phyloP scores from a whole-genome alignment of 2,888 invertebrate species.

The Drosophila barbarae region DNA sequence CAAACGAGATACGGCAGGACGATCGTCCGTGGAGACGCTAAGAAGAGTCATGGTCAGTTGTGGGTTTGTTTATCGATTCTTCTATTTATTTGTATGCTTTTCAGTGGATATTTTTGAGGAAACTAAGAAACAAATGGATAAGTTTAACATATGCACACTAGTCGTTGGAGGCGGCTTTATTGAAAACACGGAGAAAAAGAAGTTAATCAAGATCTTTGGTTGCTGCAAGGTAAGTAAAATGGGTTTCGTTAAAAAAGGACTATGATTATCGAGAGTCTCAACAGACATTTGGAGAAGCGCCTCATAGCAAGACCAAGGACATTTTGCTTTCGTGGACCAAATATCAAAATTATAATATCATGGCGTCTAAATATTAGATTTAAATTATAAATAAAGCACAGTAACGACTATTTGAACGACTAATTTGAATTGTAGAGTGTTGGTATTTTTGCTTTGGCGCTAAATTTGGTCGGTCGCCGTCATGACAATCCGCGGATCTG shows the following conservation, averaged over 20 bases:
- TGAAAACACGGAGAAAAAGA: constrained; percentile 3
- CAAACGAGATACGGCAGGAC: constrained; percentile 20
- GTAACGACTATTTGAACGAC: neutral
- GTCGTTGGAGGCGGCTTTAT: constrained; percentile 27
- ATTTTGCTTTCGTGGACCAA: constrained; percentile 30
- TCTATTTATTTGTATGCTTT: neutral
- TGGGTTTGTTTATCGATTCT: neutral
- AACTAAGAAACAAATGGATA: constrained; percentile 15
- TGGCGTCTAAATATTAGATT: neutral
- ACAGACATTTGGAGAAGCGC: constrained; percentile 27
- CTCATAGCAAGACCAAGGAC: constrained; percentile 25
- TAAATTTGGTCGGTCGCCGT: neutral
- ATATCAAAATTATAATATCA: constrained; percentile 14
- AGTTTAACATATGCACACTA: constrained; percentile 27
- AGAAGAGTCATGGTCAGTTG: constrained; percentile 19
- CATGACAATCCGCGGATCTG: neutral
- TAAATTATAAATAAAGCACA: neutral
- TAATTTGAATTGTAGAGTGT: neutral
- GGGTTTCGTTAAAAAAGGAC: neutral
- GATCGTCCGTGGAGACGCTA: constrained; percentile 19
- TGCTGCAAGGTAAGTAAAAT: constrained; percentile 19
- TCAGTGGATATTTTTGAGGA: constrained; percentile 18
- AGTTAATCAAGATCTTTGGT: constrained; percentile 23
- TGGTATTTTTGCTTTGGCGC: neutral
- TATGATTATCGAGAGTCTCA: neutral